Evolutionary conservation across 2,888 invertebrate species (phyloP).

Genomic region (Papilio elwesi): DNA sequence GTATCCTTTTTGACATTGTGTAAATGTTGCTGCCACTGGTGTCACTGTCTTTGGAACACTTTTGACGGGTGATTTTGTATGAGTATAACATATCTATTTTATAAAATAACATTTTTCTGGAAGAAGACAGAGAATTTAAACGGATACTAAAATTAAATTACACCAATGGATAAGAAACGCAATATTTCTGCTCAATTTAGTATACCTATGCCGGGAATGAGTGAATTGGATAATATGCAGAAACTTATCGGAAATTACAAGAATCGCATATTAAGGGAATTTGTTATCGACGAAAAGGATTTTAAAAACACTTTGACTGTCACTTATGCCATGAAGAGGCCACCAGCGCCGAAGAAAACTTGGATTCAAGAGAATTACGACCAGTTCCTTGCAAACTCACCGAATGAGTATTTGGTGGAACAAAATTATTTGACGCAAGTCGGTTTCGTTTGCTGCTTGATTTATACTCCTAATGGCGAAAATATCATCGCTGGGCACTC

Average conservation of each 20-base stretch:
- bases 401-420: conserved; percentile 55
- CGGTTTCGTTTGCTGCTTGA: conserved; percentile 66
- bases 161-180: conserved; percentile 15
- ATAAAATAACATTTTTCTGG: neutral
- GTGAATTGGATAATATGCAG: conserved; percentile 60
- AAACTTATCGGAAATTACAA: conserved; percentile 63
- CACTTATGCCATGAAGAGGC: conserved; percentile 62
- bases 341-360: conserved; percentile 48
- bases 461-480: conserved; percentile 73
- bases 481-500: conserved; percentile 76
- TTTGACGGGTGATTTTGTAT: too few relatives aligned
- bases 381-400: conserved; percentile 63
- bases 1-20: too few relatives aligned
- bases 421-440: conserved; percentile 60
- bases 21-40: too few relatives aligned
- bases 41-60: too few relatives aligned
- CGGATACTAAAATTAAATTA: neutral
- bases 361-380: conserved; percentile 67
- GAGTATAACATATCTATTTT: too few relatives aligned
- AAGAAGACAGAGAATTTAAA: neutral
- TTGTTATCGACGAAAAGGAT: conserved; percentile 53
- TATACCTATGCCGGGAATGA: conserved; percentile 29
- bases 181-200: conserved; percentile 9
- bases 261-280: conserved; percentile 58
- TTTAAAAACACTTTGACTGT: conserved; percentile 50